These are phyloP conservation scores for Drosophila multiciliata DNA, from an alignment of 2,888 invertebrate species.

Conservation along the genomic window DNA sequence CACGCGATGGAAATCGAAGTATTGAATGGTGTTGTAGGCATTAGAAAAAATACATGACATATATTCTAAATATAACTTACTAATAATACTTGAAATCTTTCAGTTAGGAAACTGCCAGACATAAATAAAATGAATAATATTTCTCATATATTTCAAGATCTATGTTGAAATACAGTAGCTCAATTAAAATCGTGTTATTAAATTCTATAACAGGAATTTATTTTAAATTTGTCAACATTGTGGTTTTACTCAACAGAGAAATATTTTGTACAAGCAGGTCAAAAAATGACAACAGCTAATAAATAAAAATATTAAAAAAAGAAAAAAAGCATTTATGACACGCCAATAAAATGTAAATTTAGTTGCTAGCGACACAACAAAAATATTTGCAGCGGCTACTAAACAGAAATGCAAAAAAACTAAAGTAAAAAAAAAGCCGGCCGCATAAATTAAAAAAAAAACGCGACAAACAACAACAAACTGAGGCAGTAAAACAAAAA, in stretches of 20 bases:
- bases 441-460: conserved; percentile 58
- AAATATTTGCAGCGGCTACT: conserved; percentile 45
- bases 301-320: conserved; percentile 31
- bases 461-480: conserved; percentile 51
- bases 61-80: background rate
- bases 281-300: conserved; percentile 20
- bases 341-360: conserved; percentile 76
- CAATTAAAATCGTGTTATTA: background rate
- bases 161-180: background rate
- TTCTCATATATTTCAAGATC: background rate
- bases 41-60: background rate
- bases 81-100: background rate
- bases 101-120: background rate
- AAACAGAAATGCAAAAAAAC: conserved; percentile 55
- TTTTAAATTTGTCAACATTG: conserved; percentile 17
- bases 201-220: conserved; percentile 6
- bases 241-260: conserved; percentile 44
- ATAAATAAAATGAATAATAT: background rate
- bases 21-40: background rate
- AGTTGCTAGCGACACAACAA: conserved; percentile 34
- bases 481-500: conserved; percentile 49
- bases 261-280: conserved; percentile 41
- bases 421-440: conserved; percentile 59
- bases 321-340: conserved; percentile 51
- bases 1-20: background rate